Evolutionary conservation across 2,113 vertebrate species (phyloP).

Genomic region (Rana temporaria): DNA sequence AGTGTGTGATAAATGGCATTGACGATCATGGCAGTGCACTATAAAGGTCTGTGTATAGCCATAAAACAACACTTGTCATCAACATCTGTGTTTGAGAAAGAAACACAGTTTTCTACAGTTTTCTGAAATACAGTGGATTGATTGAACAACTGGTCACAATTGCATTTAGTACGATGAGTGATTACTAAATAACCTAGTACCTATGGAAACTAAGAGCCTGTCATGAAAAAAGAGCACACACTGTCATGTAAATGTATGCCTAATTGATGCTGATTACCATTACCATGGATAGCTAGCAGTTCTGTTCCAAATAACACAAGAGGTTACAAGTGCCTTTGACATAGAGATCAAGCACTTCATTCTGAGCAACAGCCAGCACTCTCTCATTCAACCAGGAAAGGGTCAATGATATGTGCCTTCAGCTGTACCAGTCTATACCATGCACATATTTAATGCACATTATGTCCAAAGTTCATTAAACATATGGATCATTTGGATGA

Average conservation of each 20-base stretch:
- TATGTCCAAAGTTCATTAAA: background rate
- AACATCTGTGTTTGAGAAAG: too few species aligned
- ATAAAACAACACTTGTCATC: too few species aligned
- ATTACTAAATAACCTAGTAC: background rate
- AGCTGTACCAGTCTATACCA: background rate
- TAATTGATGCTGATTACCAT: slow-evolving; percentile 10
- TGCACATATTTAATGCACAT: background rate
- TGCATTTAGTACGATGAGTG: background rate
- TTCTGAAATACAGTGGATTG: too few species aligned
- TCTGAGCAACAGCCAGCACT: background rate
- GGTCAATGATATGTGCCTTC: background rate
- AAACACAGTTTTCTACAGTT: too few species aligned
- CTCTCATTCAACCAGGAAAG: background rate
- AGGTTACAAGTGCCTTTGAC: slow-evolving; percentile 20
- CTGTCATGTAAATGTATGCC: slow-evolving; percentile 10
- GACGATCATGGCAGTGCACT: too few species aligned
- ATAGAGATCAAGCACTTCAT: slow-evolving; percentile 17
- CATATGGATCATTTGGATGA: background rate
- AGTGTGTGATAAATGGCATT: too few species aligned
- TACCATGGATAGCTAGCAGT: slow-evolving; percentile 13
- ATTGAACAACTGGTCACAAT: too few species aligned
- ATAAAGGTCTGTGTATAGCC: too few species aligned
- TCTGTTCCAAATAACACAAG: slow-evolving; percentile 9
- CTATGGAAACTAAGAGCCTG: slow-evolving; percentile 43
- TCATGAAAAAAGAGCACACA: slow-evolving; percentile 4